Evolutionary conservation across 2,888 invertebrate species (phyloP), one percentile per base, ranked within the genome.

Genomic region (Melieria crassipennis): DNA sequence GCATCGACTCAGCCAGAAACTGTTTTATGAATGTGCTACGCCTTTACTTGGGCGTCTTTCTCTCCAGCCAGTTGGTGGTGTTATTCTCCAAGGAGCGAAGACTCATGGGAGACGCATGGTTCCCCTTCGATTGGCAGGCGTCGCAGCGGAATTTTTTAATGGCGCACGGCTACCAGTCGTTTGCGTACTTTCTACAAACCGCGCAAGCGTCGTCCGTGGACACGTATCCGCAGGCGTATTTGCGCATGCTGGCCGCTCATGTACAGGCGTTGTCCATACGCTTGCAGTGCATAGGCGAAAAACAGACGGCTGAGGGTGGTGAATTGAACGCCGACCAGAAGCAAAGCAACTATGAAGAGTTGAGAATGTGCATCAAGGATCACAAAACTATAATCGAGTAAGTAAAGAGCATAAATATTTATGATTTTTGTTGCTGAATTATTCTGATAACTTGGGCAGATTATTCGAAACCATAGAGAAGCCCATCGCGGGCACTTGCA

Each of bases 401-500:
- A 60, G 68, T 70, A 46, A 43, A 3, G 6, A 57, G n/a, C 16
- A 11, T 11, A 47, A 13, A 1, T 46, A 45, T 42, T 46, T 62
- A 10, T 30, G n/a, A 67, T 30, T 61, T 30, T 30, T 30, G 30
- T 30, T 30, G 30, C 30, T 30, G 30, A 30, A 30, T 30, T 30
- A 30, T 30, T 30, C 30, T 30, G 30, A 30, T 30, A 30, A 30
- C 30, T 30, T 30, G 83, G 83, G 9, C 84, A 90, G 90, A 68
- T 88, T 89, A 66, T 85, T 89, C 47, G 79, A 86, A 61, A 79
- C 84, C 4, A 85, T 89, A 61, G 88, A 89, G 73, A 78, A 87
- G 16, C 86, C 87, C 0, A 87, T 88, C 65, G 89, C 90, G 30
- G 80, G 84, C 0, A 87, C 87, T 60, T 88, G 89, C 72, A 87